Percentiles rank a stretch among this genome's conserved stretches.
These are phyloP conservation scores for Brachynemurus nebulosus DNA, from an alignment of 2,888 invertebrate species.

Conservation along the genomic window DNA sequence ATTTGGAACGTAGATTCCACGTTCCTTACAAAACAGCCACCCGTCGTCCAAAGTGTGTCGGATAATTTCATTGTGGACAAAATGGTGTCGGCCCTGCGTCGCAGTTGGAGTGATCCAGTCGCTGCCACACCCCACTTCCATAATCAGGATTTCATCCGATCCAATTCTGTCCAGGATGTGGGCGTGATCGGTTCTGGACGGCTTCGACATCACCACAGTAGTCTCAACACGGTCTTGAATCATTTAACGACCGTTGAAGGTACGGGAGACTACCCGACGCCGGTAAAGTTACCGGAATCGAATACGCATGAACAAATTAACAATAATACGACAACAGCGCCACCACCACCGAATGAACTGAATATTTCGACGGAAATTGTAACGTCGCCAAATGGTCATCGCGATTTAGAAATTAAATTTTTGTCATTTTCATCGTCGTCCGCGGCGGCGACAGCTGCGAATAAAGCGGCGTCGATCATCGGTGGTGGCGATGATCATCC, in stretches of 20 bases:
- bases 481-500: conserved; percentile 18
- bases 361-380: conserved; percentile 67
- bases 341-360: conserved; percentile 34
- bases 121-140: conserved; percentile 28
- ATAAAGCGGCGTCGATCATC: conserved; percentile 37
- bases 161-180: too few relatives aligned
- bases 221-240: conserved; percentile 13
- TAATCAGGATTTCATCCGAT: too few relatives aligned
- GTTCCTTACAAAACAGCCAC: conserved; percentile 4
- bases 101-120: conserved; percentile 51
- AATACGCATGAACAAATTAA: conserved; percentile 22
- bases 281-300: too few relatives aligned
- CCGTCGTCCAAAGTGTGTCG: conserved; percentile 2
- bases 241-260: too few relatives aligned
- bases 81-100: conserved; percentile 31
- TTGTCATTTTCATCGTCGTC: conserved; percentile 45
- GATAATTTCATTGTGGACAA: conserved; percentile 21
- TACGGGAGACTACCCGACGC: too few relatives aligned
- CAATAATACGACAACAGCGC: too few relatives aligned
- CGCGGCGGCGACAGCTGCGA: conserved; percentile 32
- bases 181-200: conserved; percentile 30
- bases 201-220: conserved; percentile 18
- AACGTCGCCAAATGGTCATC: conserved; percentile 60
- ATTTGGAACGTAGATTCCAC: conserved; percentile 53
- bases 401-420: conserved; percentile 66